Conservation (phyloP, 2,797 vertebrate genomes). For the Enteromius argenteus region DNA sequence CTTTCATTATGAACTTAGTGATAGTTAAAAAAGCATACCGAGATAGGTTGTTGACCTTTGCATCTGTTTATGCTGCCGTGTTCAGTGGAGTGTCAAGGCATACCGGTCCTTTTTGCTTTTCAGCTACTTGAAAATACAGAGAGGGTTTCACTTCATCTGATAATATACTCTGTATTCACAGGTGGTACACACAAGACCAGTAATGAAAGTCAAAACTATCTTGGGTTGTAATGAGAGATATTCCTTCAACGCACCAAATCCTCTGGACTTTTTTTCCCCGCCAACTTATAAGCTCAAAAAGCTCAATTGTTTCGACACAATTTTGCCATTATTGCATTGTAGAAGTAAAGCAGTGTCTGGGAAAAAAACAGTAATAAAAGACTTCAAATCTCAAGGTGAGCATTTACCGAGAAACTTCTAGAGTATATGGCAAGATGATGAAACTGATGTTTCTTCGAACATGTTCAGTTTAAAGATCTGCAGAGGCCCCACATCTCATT, state of each 20-base stretch:
- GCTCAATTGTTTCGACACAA: slow-evolving; percentile 5
- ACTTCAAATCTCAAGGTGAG: slow-evolving; percentile 13
- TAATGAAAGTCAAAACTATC: slow-evolving; percentile 41
- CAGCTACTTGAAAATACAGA: slow-evolving; percentile 43
- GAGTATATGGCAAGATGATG: slow-evolving; percentile 8
- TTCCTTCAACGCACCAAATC: slow-evolving; percentile 23
- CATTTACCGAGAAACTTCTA: not conserved
- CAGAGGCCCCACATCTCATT: slow-evolving; percentile 26
- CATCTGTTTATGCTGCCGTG: slow-evolving; percentile 34
- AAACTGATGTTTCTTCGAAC: slow-evolving; percentile 13
- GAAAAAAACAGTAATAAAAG: not conserved
- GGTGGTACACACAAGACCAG: slow-evolving; percentile 18
- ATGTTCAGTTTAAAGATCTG: slow-evolving; percentile 19
- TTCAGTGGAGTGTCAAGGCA: slow-evolving; percentile 37
- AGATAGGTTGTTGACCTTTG: slow-evolving; percentile 44
- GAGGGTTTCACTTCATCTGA: slow-evolving; percentile 19
- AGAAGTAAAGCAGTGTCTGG: slow-evolving; percentile 15
- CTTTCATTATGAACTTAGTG: slow-evolving; percentile 54
- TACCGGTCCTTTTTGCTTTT: slow-evolving; percentile 29
- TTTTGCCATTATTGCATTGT: slow-evolving; percentile 9
- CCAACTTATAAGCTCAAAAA: slow-evolving; percentile 17
- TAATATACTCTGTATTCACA: slow-evolving; percentile 34
- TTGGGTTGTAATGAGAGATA: slow-evolving; percentile 8
- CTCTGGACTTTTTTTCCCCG: not conserved
- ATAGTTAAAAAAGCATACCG: slow-evolving; percentile 52